phyloP scores from a whole-genome alignment of 1,140 invertebrate species.

The Maniola jurtina region DNA sequence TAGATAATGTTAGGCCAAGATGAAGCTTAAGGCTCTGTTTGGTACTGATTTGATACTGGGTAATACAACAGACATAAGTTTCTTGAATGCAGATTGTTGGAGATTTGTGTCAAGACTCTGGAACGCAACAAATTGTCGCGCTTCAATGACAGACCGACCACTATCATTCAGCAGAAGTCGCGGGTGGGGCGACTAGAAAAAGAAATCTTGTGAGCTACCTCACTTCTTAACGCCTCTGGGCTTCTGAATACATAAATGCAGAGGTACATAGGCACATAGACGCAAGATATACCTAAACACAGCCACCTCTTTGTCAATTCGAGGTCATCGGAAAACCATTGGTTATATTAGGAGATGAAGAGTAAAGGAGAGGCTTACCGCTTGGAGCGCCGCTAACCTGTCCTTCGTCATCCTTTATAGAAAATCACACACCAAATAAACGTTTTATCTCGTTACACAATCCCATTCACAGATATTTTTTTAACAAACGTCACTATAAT shows the following conservation, averaged over 20 bases:
- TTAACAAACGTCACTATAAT: constrained; percentile 86
- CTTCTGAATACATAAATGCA: background rate
- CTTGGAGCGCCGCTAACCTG: constrained; percentile 97
- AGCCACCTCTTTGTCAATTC: constrained; percentile 60
- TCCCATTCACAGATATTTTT: constrained; percentile 88
- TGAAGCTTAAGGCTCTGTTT: background rate
- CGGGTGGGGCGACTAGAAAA: constrained; percentile 69
- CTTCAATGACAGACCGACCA: constrained; percentile 53
- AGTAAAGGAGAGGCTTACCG: constrained; percentile 84
- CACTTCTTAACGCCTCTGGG: constrained; percentile 21
- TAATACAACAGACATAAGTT: background rate
- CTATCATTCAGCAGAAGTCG: constrained; percentile 56
- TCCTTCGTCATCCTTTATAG: constrained; percentile 95
- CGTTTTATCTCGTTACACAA: constrained; percentile 83
- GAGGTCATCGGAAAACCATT: constrained; percentile 66
- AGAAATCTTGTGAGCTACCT: constrained; percentile 39
- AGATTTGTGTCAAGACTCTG: constrained; percentile 4
- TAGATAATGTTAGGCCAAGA: background rate
- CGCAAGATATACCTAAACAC: constrained; percentile 38
- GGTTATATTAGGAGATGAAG: constrained; percentile 55
- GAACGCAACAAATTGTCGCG: constrained; percentile 61
- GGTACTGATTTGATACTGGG: background rate
- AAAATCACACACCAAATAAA: constrained; percentile 81
- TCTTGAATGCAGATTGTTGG: background rate
- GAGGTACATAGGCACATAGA: background rate